These are phyloP conservation scores for Cyphomyrus discorhynchus DNA, from an alignment of 2,113 vertebrate species.

Conservation along the genomic window DNA sequence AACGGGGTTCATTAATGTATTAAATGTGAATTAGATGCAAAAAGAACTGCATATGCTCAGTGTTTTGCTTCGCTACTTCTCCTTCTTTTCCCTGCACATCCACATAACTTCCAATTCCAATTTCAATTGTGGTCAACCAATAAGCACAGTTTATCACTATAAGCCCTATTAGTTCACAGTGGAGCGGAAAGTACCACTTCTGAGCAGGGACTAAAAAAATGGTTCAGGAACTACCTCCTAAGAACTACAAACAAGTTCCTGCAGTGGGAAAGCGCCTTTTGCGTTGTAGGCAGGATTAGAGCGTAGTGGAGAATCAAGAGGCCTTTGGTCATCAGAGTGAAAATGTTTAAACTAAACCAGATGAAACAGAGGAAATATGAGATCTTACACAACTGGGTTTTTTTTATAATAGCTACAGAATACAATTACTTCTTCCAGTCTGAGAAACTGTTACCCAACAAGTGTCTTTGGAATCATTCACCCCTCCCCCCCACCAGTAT, in stretches of 20 bases:
- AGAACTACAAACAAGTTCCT: not conserved
- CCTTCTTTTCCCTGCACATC: not conserved
- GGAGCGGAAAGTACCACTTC: not conserved
- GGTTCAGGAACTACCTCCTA: not conserved
- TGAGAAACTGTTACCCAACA: not conserved
- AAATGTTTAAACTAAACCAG: not conserved
- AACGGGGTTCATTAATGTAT: not conserved
- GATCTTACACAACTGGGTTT: not conserved
- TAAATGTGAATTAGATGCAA: not conserved
- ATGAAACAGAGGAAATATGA: not conserved
- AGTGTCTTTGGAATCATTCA: not conserved
- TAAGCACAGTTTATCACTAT: not conserved
- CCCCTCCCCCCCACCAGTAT: not conserved
- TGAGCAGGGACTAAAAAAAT: not conserved
- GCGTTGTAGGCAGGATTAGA: not conserved
- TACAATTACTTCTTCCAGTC: not conserved
- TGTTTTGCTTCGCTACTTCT: not conserved
- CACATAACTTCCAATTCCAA: not conserved
- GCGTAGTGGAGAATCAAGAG: not conserved
- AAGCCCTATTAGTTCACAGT: not conserved
- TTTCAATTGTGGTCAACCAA: not conserved
- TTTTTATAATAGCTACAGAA: not conserved
- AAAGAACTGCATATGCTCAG: not conserved
- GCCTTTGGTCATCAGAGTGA: not conserved
- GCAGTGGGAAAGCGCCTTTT: not conserved